phyloP scores from a whole-genome alignment of 2,113 vertebrate genomes.

The Callaeas wilsoni region DNA sequence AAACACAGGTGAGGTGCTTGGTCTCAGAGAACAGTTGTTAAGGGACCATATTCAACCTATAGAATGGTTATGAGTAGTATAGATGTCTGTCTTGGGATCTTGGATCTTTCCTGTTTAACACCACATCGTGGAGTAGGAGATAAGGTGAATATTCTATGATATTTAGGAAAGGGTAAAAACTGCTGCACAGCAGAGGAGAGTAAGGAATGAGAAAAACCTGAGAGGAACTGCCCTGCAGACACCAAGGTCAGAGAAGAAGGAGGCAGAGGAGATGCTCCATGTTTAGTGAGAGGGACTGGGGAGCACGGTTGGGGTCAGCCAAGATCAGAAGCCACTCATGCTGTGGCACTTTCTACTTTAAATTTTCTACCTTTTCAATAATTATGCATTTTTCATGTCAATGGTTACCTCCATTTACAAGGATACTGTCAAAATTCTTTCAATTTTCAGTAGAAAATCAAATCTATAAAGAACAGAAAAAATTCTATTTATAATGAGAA shows the following conservation, averaged over 20 bases:
- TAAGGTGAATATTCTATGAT: neutral
- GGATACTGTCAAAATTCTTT: neutral
- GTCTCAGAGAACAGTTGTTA: neutral
- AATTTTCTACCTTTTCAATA: neutral
- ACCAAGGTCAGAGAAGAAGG: neutral
- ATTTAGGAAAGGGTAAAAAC: neutral
- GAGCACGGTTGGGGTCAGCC: neutral
- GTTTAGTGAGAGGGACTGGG: neutral
- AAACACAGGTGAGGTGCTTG: neutral
- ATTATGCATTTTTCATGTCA: neutral
- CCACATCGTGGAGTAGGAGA: neutral
- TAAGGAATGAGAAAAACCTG: neutral
- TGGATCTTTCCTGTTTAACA: neutral
- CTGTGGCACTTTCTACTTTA: neutral
- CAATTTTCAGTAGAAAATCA: neutral
- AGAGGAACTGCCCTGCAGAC: neutral
- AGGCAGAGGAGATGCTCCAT: neutral
- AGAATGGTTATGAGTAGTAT: accelerated
- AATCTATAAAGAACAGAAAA: neutral
- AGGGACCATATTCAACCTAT: neutral
- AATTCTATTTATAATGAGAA: neutral
- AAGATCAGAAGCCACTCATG: neutral
- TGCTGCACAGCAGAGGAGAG: neutral
- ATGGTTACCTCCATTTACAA: neutral
- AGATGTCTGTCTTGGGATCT: neutral